Conservation (phyloP, 1,140 invertebrate genomes). For the Cephus cinctus region DNA sequence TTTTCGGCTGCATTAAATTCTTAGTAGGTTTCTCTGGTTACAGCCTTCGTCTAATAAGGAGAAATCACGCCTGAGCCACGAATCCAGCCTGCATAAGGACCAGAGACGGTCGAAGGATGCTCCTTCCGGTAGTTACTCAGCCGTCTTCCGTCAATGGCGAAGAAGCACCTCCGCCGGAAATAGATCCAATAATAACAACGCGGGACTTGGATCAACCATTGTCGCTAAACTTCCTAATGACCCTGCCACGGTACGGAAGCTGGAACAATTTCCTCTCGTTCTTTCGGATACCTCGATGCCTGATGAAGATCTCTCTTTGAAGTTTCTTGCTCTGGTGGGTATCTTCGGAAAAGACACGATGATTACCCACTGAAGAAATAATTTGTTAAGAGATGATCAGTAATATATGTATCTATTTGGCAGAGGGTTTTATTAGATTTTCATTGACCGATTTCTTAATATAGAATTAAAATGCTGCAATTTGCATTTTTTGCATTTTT, state of each 20-base stretch:
- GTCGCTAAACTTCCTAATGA: constrained; percentile 22
- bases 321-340: constrained; percentile 45
- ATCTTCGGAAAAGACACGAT: background rate
- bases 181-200: constrained; percentile 18
- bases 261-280: constrained; percentile 42
- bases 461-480: too few relatives aligned
- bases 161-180: constrained; percentile 30
- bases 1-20: constrained; percentile 22
- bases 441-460: too few relatives aligned
- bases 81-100: constrained; percentile 20
- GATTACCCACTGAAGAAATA: too few relatives aligned
- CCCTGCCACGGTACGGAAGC: constrained; percentile 23
- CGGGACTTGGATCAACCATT: constrained; percentile 19
- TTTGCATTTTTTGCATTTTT: too few relatives aligned
- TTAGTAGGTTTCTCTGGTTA: constrained; percentile 33
- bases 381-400: too few relatives aligned
- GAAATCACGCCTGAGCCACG: constrained; percentile 20
- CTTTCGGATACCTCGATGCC: constrained; percentile 41
- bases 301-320: constrained; percentile 44
- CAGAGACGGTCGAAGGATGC: constrained; percentile 30
- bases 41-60: constrained; percentile 39
- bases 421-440: too few relatives aligned
- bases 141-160: constrained; percentile 42
- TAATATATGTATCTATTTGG: too few relatives aligned
- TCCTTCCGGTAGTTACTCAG: constrained; percentile 25